Base-by-base conservation (phyloP, 2,113 vertebrate genomes). In the Lota lota region DNA sequence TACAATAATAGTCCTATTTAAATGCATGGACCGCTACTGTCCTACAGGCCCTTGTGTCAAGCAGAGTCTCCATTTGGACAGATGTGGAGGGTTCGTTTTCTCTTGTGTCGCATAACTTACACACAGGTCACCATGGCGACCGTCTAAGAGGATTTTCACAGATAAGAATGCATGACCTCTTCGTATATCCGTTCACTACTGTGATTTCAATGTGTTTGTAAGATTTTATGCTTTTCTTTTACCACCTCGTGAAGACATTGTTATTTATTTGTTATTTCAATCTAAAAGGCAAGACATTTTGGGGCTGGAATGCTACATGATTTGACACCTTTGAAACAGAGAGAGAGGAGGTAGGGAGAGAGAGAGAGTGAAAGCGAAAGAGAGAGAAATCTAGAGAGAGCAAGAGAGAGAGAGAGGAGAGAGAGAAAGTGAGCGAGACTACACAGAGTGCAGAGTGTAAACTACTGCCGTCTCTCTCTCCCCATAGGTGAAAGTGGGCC, bases 1-100 rank as follows among this genome's bases (percentile, higher is more conserved):
- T 94, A 92, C 94, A 94, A 95, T 97, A 95, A 97, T 96, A 96
- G 93, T 94, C 91, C 91, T 95, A 96, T 96, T 97, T 96, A 96
- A 97, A 97, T 96, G 95, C 95, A 97, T 96, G 90, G 93, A 89
- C 92, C 92, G 91, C 89, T 92, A 87, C 94, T 94, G 93, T 94
- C 92, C 91, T 91, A 86, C 88, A 90, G 85, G 91, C 93, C 85
- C 87, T 89, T 53, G 73, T 75, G 75, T 82, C 79, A 67, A 74
- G 81, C 68, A 79, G 36, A 28, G 36, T 20, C 73, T 67, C 65
- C 24, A 50, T 7, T 51, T 75, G 79, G 77, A 81, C 82, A 80
- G 85, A 88, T 79, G 79, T 19, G 58, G 65, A 81, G 40, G 40
- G 63, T 21, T 47, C 40, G 7, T 24, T 69, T 74, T 64, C 66